Evolutionary conservation across 1,140 invertebrate species (phyloP), one percentile per base, ranked within the genome.

Genomic region (Lepidotrigona ventralis): DNA sequence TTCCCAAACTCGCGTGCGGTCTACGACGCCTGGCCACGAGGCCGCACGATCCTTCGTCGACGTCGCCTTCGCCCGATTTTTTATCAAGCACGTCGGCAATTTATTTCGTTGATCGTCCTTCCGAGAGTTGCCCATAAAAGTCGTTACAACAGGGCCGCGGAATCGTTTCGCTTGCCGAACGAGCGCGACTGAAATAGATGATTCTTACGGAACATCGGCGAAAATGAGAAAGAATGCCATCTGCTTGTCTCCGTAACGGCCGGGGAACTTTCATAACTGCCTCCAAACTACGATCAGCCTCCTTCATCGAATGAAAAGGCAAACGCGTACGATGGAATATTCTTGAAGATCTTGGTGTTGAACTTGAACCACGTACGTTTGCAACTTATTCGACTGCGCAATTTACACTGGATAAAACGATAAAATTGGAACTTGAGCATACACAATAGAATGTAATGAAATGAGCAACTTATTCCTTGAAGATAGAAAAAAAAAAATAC

Each of bases 71-170:
- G 79, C 78, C 75, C 66, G 79, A 86, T 89, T 86, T 88, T 88
- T 89, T 89, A 89, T 81, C 85, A 70, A 69, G 58, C 46, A 33
- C 53, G 46, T 63, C 53, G n/a, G 76, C 87, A 74, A 89, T 89
- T 89, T 89, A 85, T 89, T 85, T 86, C 79, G 82, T 66, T 74
- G 88, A 82, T 89, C 85, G 85, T 89, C 85, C 87, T 89, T 86
- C 76, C 87, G 82, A 84, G 82, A 89, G 71, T 77, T 85, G 85
- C 51, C 74, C 85, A 86, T 89, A 89, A 89, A 89, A 86, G 82
- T 85, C 82, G 79, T 84, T 84, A 86, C 56, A 74, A 66, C 53
- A 58, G 33, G 56, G 46, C 85, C 71, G 68, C 74, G 39, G 81
- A 85, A 86, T 83, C 74, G 85, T 90, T 87, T 88, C 84, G 84